A percentile compares a stretch with the other conserved stretches of the same genome.
Conservation (phyloP, 2,113 vertebrate species). For the Limnothrissa miodon region DNA sequence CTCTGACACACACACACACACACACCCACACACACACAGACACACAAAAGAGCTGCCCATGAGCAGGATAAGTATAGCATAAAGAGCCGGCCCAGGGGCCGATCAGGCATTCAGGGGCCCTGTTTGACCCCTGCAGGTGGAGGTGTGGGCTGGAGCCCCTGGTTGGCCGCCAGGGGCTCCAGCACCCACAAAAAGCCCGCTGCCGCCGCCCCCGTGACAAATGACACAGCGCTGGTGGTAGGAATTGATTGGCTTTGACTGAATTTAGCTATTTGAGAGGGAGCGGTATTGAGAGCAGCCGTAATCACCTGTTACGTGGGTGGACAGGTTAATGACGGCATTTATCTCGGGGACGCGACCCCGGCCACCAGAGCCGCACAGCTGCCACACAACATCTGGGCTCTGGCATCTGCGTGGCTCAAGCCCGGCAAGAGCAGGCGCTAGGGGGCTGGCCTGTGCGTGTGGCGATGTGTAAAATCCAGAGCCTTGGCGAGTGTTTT, state of each 20-base stretch:
- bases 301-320: conserved; percentile 20
- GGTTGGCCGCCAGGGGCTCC: too few species aligned
- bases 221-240: not conserved
- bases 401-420: conserved; percentile 18
- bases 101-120: not conserved
- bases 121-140: not conserved
- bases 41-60: not conserved
- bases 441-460: not conserved
- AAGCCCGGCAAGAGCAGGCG: not conserved
- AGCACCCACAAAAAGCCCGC: not conserved
- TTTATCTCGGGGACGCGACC: conserved; percentile 33
- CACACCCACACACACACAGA: not conserved
- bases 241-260: not conserved
- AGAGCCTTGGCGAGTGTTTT: not conserved
- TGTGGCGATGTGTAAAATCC: not conserved
- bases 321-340: conserved; percentile 32
- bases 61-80: too few species aligned
- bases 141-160: not conserved
- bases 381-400: conserved; percentile 38
- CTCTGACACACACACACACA: not conserved
- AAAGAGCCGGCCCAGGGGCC: not conserved
- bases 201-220: not conserved
- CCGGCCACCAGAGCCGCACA: not conserved
- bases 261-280: not conserved
- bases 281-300: not conserved